phyloP scores from a whole-genome alignment of 2,888 invertebrate species.

The Leptogaster cylindrica region DNA sequence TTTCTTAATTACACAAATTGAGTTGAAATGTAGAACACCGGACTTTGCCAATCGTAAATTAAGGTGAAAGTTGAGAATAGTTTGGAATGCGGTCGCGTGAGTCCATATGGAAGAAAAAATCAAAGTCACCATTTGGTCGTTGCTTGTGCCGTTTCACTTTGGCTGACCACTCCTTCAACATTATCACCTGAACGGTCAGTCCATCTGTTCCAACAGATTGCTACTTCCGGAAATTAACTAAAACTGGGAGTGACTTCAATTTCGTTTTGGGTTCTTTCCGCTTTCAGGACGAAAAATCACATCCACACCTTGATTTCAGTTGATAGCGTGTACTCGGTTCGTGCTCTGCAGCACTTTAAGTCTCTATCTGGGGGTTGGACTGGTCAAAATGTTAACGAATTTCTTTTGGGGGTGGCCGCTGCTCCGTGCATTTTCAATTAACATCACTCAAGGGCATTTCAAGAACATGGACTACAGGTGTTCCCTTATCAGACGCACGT shows the following conservation, averaged over 20 bases:
- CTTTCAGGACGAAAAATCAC: slow-evolving; percentile 23
- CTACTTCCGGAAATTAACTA: slow-evolving; percentile 37
- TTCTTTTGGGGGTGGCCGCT: slow-evolving; percentile 17
- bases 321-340: slow-evolving; percentile 28
- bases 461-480: slow-evolving; percentile 22
- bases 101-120: slow-evolving; percentile 18
- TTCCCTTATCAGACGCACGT: slow-evolving; percentile 8
- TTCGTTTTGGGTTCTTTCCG: slow-evolving; percentile 22
- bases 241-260: slow-evolving; percentile 40
- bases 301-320: slow-evolving; percentile 35
- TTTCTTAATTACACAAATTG: too few species aligned
- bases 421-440: slow-evolving; percentile 30
- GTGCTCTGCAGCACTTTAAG: slow-evolving; percentile 15
- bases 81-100: too few species aligned
- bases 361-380: slow-evolving; percentile 9
- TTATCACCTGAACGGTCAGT: slow-evolving; percentile 31
- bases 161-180: slow-evolving; percentile 22
- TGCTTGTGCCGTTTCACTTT: slow-evolving; percentile 1
- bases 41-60: too few species aligned
- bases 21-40: too few species aligned
- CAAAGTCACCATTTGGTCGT: slow-evolving; percentile 34
- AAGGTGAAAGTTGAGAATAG: too few species aligned
- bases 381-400: slow-evolving; percentile 36
- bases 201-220: slow-evolving; percentile 29
- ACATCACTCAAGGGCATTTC: slow-evolving; percentile 36